Evolutionary conservation across 1,140 invertebrate genomes (phyloP), one percentile per base, ranked within the genome.

Genomic region (Frieseomelitta varia): DNA sequence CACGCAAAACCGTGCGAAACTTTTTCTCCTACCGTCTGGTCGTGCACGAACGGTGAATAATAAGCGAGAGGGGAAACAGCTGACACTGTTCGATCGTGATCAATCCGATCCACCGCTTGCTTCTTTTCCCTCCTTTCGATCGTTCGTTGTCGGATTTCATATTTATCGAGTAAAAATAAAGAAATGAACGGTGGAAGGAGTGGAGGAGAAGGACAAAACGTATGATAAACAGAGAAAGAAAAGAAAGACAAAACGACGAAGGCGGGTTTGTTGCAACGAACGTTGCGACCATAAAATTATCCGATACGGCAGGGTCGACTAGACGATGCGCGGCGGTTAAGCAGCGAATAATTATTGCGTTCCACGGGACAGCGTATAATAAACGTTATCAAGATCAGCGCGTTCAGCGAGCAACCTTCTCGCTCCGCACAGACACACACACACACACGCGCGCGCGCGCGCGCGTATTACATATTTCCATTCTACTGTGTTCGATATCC

Each of bases 321-420:
- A 34, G 55, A 76, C 55, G 74, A 39, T 74, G 55, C 24, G 21
- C 67, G 34, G 79, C 47, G 75, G n/a, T 79, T 67, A 34, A 79
- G 65, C 65, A 19, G 24, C 81, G 74, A 78, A 68, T 83, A 83
- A 83, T 83, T 71, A 69, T 58, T 27, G 67, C 47, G 67, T 79
- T 15, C 30, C 75, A 30, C 39, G 27, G 53, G 24, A 30, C 58
- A 27, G 24, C 63, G 63, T 65, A 47, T 73, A 65, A 81, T 55
- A 67, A 74, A 81, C 71, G 21, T 63, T 34, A 34, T 58, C 77
- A 65, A 84, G 58, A 63, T 73, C 77, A 65, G 3, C 51, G 19
- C 71, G 58, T 67, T 21, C 63, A 65, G 12, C 15, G 24, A 51
- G 24, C 6, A 15, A 39, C 30, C 55, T 15, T 27, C 24, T 24